Evolutionary conservation across 2,888 invertebrate genomes (phyloP), one percentile per base, ranked within the genome.

Genomic region (Ophraella communa): DNA sequence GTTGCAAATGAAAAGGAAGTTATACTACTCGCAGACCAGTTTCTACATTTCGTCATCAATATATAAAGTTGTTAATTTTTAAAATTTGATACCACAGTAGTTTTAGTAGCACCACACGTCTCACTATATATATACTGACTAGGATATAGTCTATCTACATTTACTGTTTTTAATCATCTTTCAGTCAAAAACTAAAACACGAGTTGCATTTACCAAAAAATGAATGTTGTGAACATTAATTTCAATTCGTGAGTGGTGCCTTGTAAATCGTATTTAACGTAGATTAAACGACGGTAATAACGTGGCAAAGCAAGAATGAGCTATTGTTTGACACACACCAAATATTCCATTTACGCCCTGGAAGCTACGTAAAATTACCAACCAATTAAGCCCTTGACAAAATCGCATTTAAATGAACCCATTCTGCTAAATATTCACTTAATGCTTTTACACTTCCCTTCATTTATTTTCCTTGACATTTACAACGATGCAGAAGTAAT

Each of bases 401-500:
- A 24, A 49, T 49, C 27, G n/a, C 4, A 53, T 54, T 45, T 33
- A 45, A 53, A 45, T 33, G 33, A 14, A 44, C 42, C 56, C 11
- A 45, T 61, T 61, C 53, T 45, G 45, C 53, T 54, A 52, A 52
- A 33, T 33, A 61, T 61, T 61, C 60, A 20, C 33, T 27, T 45
- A 61, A 45, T 35, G 60, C 27, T 33, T 52, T 53, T 30, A 53
- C 44, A 52, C 60, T 54, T n/a, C 17, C 53, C 60, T 44, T 51
- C 51, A 61, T 61, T 61, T 61, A 61, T 61, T 61, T 30, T 30
- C 42, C 45, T 52, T 61, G 60, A 61, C 60, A 53, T 53, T 39
- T 53, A 61, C 63, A 63, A 63, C 56, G 58, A 58, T 58, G 63
- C 20, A 58, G 63, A 57, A 53, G 52, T 63, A 63, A 63, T 63